Evolutionary conservation across 2,888 invertebrate species (phyloP), one percentile per base, ranked within the genome.

Genomic region (Sesia bembeciformis): DNA sequence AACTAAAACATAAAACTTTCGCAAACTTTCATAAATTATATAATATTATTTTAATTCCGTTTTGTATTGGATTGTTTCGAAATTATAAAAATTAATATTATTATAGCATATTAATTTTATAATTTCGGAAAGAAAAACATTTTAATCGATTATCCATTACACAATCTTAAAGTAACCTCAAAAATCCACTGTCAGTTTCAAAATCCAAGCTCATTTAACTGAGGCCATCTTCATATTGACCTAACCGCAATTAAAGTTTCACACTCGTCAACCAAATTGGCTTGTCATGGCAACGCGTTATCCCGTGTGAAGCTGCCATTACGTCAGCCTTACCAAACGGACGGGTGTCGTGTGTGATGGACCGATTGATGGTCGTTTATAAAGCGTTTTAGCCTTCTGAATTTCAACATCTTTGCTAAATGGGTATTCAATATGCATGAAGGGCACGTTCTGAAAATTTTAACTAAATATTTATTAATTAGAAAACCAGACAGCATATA

Each of bases 251-350:
- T 78, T 77, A 76, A 68, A 68, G 62, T 67, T 70, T 77, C 74
- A 73, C 65, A 76, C 69, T 64, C 72, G 76, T 83, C 81, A 75
- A 72, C 68, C 63, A 75, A 84, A 86, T 85, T 80, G 76, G 75
- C 84, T 77, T 78, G 84, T 85, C 85, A 84, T 75, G 78, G 62
- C 59, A 64, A 61, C 67, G 58, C 66, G 64, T 67, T 67, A 67
- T 60, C 61, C 58, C 65, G 74, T 76, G 74, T 74, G 67, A 70
- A 68, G 66, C 63, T 62, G 67, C 70, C 70, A 66, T 67, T 62
- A 63, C 67, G 66, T 70, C 51, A 56, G 58, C 53, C 51, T 46
- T 55, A 49, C 38, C 50, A 55, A 41, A 53, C 51, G 56, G 59
- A 59, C 58, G 52, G 51, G 56, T 53, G 55, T 54, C 53, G 46